Conservation (phyloP, 2,888 invertebrate genomes). For the Epistrophella euchroma region DNA sequence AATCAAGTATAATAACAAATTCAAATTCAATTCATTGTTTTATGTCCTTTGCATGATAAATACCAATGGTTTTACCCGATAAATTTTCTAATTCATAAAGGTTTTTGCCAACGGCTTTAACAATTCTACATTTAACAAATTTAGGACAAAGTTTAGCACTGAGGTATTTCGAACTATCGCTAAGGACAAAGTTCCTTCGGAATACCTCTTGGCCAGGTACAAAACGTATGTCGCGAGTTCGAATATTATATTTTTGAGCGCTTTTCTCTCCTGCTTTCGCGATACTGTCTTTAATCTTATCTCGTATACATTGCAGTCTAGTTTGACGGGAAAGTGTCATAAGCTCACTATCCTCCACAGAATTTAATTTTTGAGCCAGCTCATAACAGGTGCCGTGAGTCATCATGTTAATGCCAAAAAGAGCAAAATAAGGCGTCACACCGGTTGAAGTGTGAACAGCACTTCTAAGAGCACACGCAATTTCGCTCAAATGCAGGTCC, state of each 20-base stretch:
- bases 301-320: no score
- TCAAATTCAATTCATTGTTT: neutral
- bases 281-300: neutral
- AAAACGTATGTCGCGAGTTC: neutral
- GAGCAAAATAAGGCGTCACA: constrained; percentile 46
- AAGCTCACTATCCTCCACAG: no score
- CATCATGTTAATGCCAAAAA: constrained; percentile 55
- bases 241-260: neutral
- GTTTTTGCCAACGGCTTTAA: neutral
- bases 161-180: neutral
- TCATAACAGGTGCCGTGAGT: neutral
- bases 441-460: constrained; percentile 47
- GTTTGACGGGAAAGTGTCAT: no score
- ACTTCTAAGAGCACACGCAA: constrained; percentile 51
- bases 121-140: neutral
- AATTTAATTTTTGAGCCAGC: no score
- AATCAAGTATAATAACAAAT: no score
- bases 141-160: neutral
- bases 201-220: neutral
- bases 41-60: neutral
- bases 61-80: neutral
- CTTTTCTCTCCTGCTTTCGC: neutral
- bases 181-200: neutral
- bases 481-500: constrained; percentile 59
- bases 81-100: neutral